phyloP scores from a whole-genome alignment of 2,888 invertebrate species.

The Mesoligia furuncula region DNA sequence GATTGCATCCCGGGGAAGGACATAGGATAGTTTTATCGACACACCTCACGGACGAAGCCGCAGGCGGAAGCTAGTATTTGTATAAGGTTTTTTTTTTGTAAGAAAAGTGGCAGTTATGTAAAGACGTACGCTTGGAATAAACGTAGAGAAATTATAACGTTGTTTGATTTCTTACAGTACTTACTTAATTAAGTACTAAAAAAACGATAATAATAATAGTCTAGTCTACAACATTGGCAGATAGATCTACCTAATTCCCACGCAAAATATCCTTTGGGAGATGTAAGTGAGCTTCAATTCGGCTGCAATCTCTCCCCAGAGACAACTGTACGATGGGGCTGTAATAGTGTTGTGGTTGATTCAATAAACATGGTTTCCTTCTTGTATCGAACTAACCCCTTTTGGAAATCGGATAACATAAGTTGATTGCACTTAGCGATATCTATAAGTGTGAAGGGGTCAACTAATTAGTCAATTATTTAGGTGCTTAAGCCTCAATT shows the following conservation, averaged over 20 bases:
- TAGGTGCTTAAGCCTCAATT: no score
- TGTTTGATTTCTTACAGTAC: no score
- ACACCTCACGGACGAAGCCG: no score
- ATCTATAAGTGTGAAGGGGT: neutral
- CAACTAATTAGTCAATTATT: neutral
- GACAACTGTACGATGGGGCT: conserved; percentile 48
- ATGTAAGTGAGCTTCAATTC: conserved; percentile 29
- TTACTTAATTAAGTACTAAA: no score
- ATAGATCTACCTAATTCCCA: conserved; percentile 47
- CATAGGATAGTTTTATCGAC: no score
- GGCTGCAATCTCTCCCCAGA: conserved; percentile 51
- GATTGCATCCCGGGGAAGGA: no score
- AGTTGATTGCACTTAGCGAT: conserved; percentile 18
- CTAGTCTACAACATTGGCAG: neutral
- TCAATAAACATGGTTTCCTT: conserved; percentile 36
- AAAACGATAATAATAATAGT: neutral
- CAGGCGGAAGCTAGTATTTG: no score
- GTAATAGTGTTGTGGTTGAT: conserved; percentile 41
- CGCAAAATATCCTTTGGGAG: conserved; percentile 42
- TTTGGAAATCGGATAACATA: conserved; percentile 17
- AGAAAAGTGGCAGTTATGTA: no score
- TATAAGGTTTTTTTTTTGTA: no score
- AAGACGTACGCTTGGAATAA: no score
- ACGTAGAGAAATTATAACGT: no score
- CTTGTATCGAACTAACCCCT: conserved; percentile 23